A percentile compares a stretch with the other conserved stretches of the same genome.
phyloP scores from a whole-genome alignment of 2,113 vertebrate species.

The Phoxinus phoxinus region DNA sequence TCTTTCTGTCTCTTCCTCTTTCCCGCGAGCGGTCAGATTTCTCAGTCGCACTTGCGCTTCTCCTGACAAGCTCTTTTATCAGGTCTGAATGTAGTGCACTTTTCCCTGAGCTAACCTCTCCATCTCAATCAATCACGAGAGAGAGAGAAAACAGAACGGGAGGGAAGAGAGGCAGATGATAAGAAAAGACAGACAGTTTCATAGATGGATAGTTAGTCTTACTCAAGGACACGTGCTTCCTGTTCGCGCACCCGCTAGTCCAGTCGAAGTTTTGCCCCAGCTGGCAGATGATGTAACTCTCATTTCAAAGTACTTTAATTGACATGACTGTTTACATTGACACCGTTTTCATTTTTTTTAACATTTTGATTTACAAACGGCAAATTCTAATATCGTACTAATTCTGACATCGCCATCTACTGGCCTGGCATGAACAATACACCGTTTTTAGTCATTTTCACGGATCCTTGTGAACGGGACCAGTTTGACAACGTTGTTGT shows the following conservation, averaged over 20 bases:
- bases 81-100: slow-evolving; percentile 15
- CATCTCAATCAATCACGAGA: slow-evolving; percentile 51
- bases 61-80: slow-evolving; percentile 40
- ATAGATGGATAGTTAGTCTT: not conserved
- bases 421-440: too few species aligned
- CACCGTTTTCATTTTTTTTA: too few species aligned
- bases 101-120: slow-evolving; percentile 26
- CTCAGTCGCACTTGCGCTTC: not conserved
- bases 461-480: too few species aligned
- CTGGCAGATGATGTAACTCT: not conserved
- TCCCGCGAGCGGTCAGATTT: not conserved
- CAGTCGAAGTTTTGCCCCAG: not conserved
- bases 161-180: slow-evolving; percentile 8
- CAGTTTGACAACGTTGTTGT: too few species aligned
- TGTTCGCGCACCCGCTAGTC: not conserved
- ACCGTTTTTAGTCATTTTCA: too few species aligned
- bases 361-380: too few species aligned
- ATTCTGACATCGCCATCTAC: too few species aligned
- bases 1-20: slow-evolving; percentile 11
- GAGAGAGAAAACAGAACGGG: not conserved
- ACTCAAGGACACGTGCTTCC: not conserved
- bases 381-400: too few species aligned
- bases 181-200: slow-evolving; percentile 1
- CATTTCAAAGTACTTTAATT: not conserved
- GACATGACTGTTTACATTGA: too few species aligned